These are phyloP conservation scores for Peromyscus aztecus DNA, from an alignment of 2,797 vertebrate genomes.

Conservation along the genomic window DNA sequence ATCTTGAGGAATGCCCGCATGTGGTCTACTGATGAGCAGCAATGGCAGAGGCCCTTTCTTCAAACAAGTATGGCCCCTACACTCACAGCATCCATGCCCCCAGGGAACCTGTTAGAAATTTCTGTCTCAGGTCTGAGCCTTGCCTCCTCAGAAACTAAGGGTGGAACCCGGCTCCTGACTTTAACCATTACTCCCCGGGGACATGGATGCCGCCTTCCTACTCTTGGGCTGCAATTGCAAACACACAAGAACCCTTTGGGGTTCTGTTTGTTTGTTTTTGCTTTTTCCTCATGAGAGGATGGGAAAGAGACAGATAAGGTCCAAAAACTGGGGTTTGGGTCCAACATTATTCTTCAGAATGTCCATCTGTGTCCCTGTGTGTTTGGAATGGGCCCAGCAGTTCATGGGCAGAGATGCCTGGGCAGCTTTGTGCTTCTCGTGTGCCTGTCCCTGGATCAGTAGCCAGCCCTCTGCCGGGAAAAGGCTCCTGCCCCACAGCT, in stretches of 20 bases:
- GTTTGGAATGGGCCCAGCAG: background rate
- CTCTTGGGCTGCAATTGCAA: background rate
- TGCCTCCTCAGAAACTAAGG: no score
- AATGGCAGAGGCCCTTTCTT: background rate
- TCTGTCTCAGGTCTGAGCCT: background rate
- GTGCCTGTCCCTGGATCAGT: background rate
- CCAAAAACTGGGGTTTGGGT: background rate
- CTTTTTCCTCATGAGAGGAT: background rate
- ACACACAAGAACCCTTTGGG: background rate
- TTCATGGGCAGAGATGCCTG: background rate
- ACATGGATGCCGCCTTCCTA: background rate
- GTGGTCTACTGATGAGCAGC: accelerated
- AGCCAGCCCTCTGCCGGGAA: background rate
- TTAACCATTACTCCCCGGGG: background rate
- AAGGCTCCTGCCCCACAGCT: background rate
- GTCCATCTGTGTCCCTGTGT: accelerated
- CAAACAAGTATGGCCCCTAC: background rate
- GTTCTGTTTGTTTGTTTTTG: background rate
- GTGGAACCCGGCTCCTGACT: accelerated
- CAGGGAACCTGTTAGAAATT: background rate
- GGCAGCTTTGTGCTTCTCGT: background rate
- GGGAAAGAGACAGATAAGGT: background rate
- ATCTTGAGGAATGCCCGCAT: accelerated
- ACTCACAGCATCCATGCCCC: accelerated
- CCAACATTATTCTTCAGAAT: background rate